Conservation (phyloP, 2,113 vertebrate species). For the Clinocottus analis region DNA sequence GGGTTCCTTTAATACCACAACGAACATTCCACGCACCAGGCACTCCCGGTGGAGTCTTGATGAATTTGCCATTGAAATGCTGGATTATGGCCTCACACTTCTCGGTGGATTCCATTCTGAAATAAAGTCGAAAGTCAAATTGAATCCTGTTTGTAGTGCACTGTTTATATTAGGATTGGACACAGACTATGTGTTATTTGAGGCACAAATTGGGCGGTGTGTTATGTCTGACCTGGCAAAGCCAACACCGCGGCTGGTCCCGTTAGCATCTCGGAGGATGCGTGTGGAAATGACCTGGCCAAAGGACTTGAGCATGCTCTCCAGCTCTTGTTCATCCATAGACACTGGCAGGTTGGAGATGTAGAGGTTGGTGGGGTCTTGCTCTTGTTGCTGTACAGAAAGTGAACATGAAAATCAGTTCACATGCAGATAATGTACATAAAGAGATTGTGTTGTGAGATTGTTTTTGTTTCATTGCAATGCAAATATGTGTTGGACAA, state of each 20-base stretch:
- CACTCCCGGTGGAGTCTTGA: constrained; percentile 92
- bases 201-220: neutral
- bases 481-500: neutral
- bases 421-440: neutral
- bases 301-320: constrained; percentile 94
- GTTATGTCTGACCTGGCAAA: constrained; percentile 87
- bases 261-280: constrained; percentile 90
- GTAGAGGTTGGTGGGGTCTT: constrained; percentile 96
- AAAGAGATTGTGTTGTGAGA: neutral
- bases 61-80: constrained; percentile 95
- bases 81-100: constrained; percentile 95
- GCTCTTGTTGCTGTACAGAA: constrained; percentile 91
- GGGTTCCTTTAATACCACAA: constrained; percentile 34
- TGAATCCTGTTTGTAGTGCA: neutral
- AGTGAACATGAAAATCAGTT: constrained; percentile 2
- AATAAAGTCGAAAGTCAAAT: constrained; percentile 30
- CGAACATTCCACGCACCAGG: constrained; percentile 83
- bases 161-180: neutral
- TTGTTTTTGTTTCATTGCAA: neutral
- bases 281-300: constrained; percentile 95
- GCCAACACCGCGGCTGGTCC: constrained; percentile 92
- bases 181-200: neutral
- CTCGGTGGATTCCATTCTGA: constrained; percentile 95
- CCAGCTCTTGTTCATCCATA: constrained; percentile 95
- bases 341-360: constrained; percentile 94